A percentile compares a stretch with the other conserved stretches of the same genome.
Evolutionary conservation across 2,888 invertebrate genomes (phyloP).

Genomic region (Volucella inanis): DNA sequence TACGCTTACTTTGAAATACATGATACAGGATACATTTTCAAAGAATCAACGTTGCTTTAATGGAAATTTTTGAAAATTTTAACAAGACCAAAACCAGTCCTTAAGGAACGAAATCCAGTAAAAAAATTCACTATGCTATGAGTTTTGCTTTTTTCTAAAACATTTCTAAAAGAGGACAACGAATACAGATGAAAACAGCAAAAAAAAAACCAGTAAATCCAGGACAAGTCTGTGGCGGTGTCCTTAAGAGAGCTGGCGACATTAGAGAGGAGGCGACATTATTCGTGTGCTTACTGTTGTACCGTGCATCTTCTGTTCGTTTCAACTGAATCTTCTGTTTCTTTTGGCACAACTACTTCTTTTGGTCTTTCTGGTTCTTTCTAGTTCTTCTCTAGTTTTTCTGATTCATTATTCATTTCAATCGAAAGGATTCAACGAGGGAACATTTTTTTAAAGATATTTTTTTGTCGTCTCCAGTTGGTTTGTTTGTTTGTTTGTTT

Average conservation of each 20-base stretch:
- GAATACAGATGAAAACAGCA: background rate
- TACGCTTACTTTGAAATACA: too few species aligned
- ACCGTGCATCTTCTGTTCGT: too few species aligned
- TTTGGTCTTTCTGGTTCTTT: constrained; percentile 35
- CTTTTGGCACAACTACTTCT: background rate
- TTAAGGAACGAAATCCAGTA: too few species aligned
- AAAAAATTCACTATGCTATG: too few species aligned
- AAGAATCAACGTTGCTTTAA: too few species aligned
- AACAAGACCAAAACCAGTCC: too few species aligned
- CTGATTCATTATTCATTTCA: constrained; percentile 64
- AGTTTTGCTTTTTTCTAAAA: too few species aligned
- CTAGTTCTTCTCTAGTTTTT: constrained; percentile 41
- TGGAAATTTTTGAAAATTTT: too few species aligned
- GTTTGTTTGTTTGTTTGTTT: background rate
- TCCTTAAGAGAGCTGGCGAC: too few species aligned
- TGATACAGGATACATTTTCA: too few species aligned
- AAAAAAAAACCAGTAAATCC: background rate
- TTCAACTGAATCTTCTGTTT: background rate
- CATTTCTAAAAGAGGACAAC: too few species aligned
- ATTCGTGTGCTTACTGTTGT: constrained; percentile 1
- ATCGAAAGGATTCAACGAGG: constrained; percentile 41
- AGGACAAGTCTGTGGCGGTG: constrained; percentile 19
- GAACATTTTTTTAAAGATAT: background rate
- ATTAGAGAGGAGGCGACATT: constrained; percentile 4
- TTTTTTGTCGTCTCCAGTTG: constrained; percentile 1